These are phyloP conservation scores for Pipa parva DNA, from an alignment of 2,113 vertebrate genomes.

Conservation along the genomic window DNA sequence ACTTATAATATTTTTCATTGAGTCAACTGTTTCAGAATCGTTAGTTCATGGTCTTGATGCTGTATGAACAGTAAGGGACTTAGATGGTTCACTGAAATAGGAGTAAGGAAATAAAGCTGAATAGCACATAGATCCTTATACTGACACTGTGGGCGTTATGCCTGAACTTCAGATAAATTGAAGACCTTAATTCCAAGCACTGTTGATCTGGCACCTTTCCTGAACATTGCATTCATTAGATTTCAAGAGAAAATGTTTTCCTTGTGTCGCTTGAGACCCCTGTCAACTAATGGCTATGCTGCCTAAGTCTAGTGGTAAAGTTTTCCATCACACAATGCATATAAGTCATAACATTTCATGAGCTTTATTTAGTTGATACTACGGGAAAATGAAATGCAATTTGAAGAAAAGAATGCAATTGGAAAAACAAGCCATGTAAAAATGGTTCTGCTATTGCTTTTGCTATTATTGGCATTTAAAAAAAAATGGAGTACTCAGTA, in stretches of 20 bases:
- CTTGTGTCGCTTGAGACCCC: constrained; percentile 21
- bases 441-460: too few species aligned
- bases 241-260: constrained; percentile 34
- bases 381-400: too few species aligned
- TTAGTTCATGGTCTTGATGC: too few species aligned
- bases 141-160: constrained; percentile 26
- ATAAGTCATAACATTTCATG: constrained; percentile 21
- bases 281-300: constrained; percentile 29
- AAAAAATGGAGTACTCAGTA: too few species aligned
- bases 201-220: constrained; percentile 25
- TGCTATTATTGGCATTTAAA: too few species aligned
- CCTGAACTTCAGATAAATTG: constrained; percentile 26
- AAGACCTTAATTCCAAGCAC: constrained; percentile 27
- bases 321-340: constrained; percentile 23
- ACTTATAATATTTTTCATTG: too few species aligned
- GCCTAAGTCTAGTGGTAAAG: constrained; percentile 21
- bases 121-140: constrained; percentile 5
- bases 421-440: too few species aligned
- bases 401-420: too few species aligned
- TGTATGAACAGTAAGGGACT: too few species aligned
- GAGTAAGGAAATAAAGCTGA: not conserved
- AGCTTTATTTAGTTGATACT: not conserved
- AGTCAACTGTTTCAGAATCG: too few species aligned
- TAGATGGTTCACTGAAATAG: too few species aligned
- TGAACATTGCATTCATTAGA: constrained; percentile 24